These are phyloP conservation scores for Drosophila austrosaltans DNA, from an alignment of 2,888 invertebrate species.

Conservation along the genomic window DNA sequence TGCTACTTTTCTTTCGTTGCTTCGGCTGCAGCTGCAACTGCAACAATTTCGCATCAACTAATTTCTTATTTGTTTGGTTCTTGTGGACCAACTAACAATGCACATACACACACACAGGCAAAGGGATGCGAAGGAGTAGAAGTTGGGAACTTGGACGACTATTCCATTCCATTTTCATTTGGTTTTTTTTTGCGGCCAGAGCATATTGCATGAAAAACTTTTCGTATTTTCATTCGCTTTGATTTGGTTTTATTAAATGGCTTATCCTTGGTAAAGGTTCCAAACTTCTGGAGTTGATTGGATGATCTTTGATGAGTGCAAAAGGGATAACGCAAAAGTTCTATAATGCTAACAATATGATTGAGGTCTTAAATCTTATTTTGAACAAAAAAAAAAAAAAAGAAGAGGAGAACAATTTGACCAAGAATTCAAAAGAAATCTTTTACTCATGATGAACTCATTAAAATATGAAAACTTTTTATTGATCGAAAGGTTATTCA, in stretches of 20 bases:
- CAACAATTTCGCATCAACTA: conserved; percentile 75
- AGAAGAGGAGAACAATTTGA: not conserved
- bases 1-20: conserved; percentile 47
- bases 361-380: not conserved
- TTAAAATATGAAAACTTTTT: not conserved
- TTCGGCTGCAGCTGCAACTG: conserved; percentile 69
- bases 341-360: not conserved
- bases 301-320: conserved; percentile 42
- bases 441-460: not conserved
- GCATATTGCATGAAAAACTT: conserved; percentile 71
- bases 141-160: conserved; percentile 52
- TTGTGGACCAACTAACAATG: conserved; percentile 48
- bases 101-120: conserved; percentile 8
- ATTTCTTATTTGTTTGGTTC: conserved; percentile 78
- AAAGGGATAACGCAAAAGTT: conserved; percentile 4
- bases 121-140: not conserved
- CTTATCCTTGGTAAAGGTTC: conserved; percentile 49
- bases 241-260: conserved; percentile 54
- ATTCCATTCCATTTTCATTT: conserved; percentile 67
- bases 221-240: conserved; percentile 59
- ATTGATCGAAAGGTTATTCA: not conserved
- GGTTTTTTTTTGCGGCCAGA: conserved; percentile 54
- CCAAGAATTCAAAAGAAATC: not conserved
- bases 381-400: not conserved
- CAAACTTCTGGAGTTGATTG: conserved; percentile 45